These are phyloP conservation scores for Meiosimyza platycephala DNA, from an alignment of 2,888 invertebrate genomes.

Conservation along the genomic window DNA sequence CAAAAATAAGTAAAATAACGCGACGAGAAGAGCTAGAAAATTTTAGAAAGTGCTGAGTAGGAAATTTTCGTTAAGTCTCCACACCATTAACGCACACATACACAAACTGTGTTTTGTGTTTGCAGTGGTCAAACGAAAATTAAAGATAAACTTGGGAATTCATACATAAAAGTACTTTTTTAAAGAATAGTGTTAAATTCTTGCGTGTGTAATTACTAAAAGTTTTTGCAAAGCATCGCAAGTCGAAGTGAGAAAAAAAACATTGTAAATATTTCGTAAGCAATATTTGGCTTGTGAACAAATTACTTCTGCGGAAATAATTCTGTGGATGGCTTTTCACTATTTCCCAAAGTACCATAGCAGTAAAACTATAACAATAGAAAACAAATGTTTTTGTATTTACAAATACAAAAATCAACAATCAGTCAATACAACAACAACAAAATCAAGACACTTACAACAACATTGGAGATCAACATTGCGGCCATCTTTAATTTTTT, in stretches of 20 bases:
- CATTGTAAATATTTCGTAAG: not conserved
- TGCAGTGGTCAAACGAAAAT: not conserved
- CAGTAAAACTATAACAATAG: conserved; percentile 26
- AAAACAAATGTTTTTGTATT: conserved; percentile 36
- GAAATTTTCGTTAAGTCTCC: conserved; percentile 22
- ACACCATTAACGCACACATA: conserved; percentile 12
- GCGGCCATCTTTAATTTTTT: conserved; percentile 33
- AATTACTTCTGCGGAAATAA: too few relatives aligned
- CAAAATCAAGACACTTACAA: conserved; percentile 46
- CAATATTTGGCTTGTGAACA: too few relatives aligned
- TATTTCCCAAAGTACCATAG: conserved; percentile 19
- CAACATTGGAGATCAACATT: conserved; percentile 55
- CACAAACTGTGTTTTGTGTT: not conserved
- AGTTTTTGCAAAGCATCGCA: not conserved
- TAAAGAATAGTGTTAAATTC: not conserved
- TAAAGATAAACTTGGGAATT: not conserved
- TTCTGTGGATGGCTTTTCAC: conserved; percentile 30
- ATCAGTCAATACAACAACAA: conserved; percentile 36
- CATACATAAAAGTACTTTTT: not conserved
- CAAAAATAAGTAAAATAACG: not conserved
- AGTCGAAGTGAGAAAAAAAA: not conserved
- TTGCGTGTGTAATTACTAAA: not conserved
- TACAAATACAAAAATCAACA: conserved; percentile 35
- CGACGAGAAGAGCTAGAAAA: not conserved
- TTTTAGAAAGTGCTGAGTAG: conserved; percentile 30